phyloP scores from a whole-genome alignment of 2,888 invertebrate genomes.

The Agrotis clavis region DNA sequence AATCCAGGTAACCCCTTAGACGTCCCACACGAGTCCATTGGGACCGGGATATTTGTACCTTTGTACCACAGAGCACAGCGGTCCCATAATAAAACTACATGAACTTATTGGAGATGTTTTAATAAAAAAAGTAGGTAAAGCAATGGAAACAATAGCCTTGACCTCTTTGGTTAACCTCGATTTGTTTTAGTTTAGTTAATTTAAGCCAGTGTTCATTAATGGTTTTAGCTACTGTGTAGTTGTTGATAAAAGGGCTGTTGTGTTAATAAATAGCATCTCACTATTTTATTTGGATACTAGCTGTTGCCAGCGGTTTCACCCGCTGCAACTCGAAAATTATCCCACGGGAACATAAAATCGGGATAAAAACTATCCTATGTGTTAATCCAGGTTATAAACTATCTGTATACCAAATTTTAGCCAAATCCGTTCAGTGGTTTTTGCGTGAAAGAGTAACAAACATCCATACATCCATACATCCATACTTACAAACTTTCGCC shows the following conservation, averaged over 20 bases:
- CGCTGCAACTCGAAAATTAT: too few species aligned
- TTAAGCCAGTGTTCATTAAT: slow-evolving; percentile 26
- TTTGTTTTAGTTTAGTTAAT: slow-evolving; percentile 49
- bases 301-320: too few species aligned
- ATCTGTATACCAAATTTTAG: too few species aligned
- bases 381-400: too few species aligned
- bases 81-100: slow-evolving; percentile 23
- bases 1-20: slow-evolving; percentile 48
- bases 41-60: slow-evolving; percentile 39
- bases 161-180: slow-evolving; percentile 44
- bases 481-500: too few species aligned
- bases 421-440: too few species aligned
- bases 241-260: slow-evolving; percentile 4
- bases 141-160: slow-evolving; percentile 46
- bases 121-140: slow-evolving; percentile 44
- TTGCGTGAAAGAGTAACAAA: too few species aligned
- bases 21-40: slow-evolving; percentile 29
- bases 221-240: slow-evolving; percentile 12
- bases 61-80: slow-evolving; percentile 28
- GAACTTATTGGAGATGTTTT: slow-evolving; percentile 35
- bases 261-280: neutral
- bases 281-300: neutral
- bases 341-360: too few species aligned
- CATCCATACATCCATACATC: too few species aligned
- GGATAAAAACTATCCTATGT: too few species aligned